Evolutionary conservation across 53 echinoderm and acorn worm genomes (phyloP), one percentile per base, ranked within the genome.

Genomic region (Hippasteria phrygiana): DNA sequence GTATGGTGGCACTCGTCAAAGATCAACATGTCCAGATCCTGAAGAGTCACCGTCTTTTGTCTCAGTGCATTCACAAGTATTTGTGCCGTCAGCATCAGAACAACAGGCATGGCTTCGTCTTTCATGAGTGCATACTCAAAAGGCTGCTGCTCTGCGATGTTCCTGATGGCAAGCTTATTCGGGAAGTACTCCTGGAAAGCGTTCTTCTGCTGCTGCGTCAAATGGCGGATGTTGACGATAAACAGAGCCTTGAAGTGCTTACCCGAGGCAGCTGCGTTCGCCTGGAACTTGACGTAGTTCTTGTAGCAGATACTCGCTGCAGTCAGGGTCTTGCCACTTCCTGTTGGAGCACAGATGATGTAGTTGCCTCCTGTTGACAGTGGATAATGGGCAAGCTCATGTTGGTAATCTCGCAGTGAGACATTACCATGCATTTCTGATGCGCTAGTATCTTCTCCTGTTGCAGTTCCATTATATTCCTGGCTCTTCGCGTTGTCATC

Each of bases 1-100:
- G 94, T 92, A 77, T 94, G 94, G 48, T 94, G 94, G 42, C 92
- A 92, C 80, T 94, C 94, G 56, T 94, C 94, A 43, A 92, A 92
- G 35, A 94, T 79, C 46, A 94, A 38, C 90, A 94, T 90, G 5
- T 87, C 46, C 1, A 78, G 42, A 63, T 91, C 90, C 9, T 75
- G 54, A 6, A 94, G 45, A 0, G 53, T 45, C 26, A 92, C 70
- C 17, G 55, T 47, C 38, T 77, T 50, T 18, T 72, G 64, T 32
- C 74, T 74, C 27, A 94, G 45, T 12, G 94, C 92, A 45, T 94
- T 94, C 7, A 94, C 87, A 43, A 94, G 45, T 16, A 94, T 89
- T 56, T 94, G 94, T 13, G 94, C 92, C 9, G 94, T 94, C 42
- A 94, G 74, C 86, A 92, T 89, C 65, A 94, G 69, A 20, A 94